Evolutionary conservation across 1,140 invertebrate species (phyloP).

Genomic region (Drosophila kikkawai): DNA sequence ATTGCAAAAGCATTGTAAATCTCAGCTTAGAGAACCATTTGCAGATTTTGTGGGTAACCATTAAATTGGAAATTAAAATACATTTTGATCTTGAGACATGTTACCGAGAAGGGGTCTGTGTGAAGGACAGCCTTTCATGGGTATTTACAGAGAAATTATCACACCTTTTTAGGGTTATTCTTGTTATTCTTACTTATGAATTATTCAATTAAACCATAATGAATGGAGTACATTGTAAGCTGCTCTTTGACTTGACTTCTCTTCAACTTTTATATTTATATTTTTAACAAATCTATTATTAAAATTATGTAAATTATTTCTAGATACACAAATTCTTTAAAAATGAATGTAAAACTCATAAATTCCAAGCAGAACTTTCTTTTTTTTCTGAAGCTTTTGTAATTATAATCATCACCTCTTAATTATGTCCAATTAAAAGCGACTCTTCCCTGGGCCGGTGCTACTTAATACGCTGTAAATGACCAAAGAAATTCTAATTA

Average conservation of each 20-base stretch:
- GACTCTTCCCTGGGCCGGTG: background rate
- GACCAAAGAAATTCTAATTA: constrained; percentile 26
- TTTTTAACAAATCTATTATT: too few relatives aligned
- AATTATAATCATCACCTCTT: constrained; percentile 5
- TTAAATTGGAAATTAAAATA: background rate
- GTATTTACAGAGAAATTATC: background rate
- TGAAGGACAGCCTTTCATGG: background rate
- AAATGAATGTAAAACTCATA: too few relatives aligned
- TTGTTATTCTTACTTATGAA: background rate
- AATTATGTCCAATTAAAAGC: constrained; percentile 29
- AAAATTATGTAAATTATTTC: too few relatives aligned
- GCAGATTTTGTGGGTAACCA: background rate
- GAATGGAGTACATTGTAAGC: background rate
- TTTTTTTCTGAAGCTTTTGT: constrained; percentile 2
- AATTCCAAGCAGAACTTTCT: background rate
- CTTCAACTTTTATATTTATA: too few relatives aligned
- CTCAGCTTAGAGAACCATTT: background rate
- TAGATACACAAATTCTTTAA: too few relatives aligned
- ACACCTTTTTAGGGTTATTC: constrained; percentile 1
- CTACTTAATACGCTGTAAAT: constrained; percentile 22
- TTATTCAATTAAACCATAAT: background rate
- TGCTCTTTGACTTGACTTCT: too few relatives aligned
- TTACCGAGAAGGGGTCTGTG: background rate
- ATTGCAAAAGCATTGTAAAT: background rate
- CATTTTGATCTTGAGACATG: background rate